phyloP scores from a whole-genome alignment of 1,140 invertebrate genomes.

The Pollicipes pollicipes region DNA sequence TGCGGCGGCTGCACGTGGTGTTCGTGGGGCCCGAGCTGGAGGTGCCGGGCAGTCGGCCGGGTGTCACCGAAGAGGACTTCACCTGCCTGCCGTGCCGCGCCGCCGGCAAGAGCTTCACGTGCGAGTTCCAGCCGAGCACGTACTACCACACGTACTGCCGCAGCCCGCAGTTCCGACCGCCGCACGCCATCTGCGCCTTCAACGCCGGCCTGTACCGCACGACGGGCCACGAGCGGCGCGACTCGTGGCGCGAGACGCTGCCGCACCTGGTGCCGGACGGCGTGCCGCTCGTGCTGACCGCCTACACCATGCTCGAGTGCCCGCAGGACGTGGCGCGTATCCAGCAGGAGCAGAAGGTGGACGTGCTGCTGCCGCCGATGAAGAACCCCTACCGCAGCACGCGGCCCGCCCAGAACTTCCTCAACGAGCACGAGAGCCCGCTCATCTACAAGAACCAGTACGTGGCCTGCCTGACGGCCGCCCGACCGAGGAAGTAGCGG shows the following conservation, averaged over 20 bases:
- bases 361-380: slow-evolving; percentile 22
- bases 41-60: slow-evolving; percentile 11
- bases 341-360: background rate
- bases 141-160: slow-evolving; percentile 40
- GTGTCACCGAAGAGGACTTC: slow-evolving; percentile 12
- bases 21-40: slow-evolving; percentile 42
- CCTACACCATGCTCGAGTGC: background rate
- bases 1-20: slow-evolving; percentile 32
- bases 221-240: background rate
- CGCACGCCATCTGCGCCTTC: slow-evolving; percentile 40
- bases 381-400: slow-evolving; percentile 43
- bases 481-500: background rate
- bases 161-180: slow-evolving; percentile 24
- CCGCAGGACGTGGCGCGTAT: background rate
- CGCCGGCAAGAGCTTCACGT: slow-evolving; percentile 14
- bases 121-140: slow-evolving; percentile 34
- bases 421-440: slow-evolving; percentile 46
- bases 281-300: background rate
- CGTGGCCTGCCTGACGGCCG: slow-evolving; percentile 19
- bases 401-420: slow-evolving; percentile 50
- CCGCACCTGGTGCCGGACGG: background rate
- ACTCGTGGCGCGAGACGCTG: background rate
- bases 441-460: slow-evolving; percentile 53
- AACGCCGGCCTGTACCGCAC: slow-evolving; percentile 26
- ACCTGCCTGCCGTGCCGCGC: slow-evolving; percentile 19